Base-by-base conservation (phyloP, 2,113 vertebrate genomes). In the Zosterops borbonicus region DNA sequence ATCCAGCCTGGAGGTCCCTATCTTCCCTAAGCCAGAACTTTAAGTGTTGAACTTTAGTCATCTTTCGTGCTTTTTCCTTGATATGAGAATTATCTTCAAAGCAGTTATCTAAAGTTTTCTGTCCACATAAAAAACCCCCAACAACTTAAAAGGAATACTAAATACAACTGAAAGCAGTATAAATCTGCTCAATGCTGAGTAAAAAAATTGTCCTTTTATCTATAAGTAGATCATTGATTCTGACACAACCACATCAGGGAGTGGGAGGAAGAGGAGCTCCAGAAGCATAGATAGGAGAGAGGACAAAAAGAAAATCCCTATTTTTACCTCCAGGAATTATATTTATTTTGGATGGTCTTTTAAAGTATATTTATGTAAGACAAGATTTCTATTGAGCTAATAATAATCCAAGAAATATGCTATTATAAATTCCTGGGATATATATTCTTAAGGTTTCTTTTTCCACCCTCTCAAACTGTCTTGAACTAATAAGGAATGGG, bases 21-120 rank as follows among this genome's bases (percentile, higher is more conserved):
- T 83, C 82, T 80, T 94, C 19, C 39, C 11, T 23, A 13, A 55
- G 39, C 55, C 39, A 83, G 47, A 88, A 74, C 31, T 78, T 47
- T 2, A 28, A 63, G 47, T 94, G 92, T 78, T 80, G 56, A 93
- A 74, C 28, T 78, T 74, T 1, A 70, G 42, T 80, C 33, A 83
- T 83, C 64, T 74, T 77, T 14, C 47, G 41, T 78, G 71, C 35
- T 64, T 96, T 83, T 83, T 1, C 14, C 56, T 94, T 92, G 85
- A 86, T 88, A 68, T 16, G 23, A 46, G 83, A 90, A 86, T 91
- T 94, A 81, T 92, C 96, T 92, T 95, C 96, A 93, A 95, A 93
- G 79, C 13, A 56, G 25, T 59, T 95, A 75, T 81, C 79, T 49
- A 4, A 78, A 78, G 41, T 93, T 94, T 94, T 74, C 60, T 76